Evolutionary conservation across 2,888 invertebrate species (phyloP).

Genomic region (Doris montereyensis): DNA sequence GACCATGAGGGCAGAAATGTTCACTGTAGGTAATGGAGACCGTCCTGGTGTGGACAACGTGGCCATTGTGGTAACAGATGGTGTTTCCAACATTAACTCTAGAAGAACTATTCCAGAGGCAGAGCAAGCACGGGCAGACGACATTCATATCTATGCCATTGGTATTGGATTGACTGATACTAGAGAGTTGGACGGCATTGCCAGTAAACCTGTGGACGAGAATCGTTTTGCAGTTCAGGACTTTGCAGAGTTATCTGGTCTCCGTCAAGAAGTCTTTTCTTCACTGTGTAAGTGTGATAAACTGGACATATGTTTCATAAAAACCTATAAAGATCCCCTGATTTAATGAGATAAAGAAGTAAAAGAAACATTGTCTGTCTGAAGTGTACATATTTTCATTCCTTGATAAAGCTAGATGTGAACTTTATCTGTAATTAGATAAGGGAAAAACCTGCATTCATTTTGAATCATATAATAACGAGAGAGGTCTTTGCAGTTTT

Average conservation of each 20-base stretch:
- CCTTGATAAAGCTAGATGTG: no score
- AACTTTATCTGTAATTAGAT: no score
- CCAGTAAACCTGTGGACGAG: conserved; percentile 49
- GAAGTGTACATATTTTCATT: no score
- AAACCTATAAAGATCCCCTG: no score
- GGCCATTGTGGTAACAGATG: conserved; percentile 67
- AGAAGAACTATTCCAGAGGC: conserved; percentile 62
- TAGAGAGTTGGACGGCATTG: conserved; percentile 53
- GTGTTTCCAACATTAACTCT: conserved; percentile 66
- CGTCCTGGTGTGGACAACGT: conserved; percentile 58
- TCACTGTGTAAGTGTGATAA: conserved; percentile 37
- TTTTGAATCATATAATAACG: no score
- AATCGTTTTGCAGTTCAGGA: conserved; percentile 50
- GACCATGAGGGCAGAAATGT: conserved; percentile 58
- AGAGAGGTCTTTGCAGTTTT: no score
- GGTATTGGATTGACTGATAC: conserved; percentile 56
- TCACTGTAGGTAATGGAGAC: conserved; percentile 60
- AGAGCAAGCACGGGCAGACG: conserved; percentile 47
- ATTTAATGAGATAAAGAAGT: no score
- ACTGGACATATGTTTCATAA: conserved; percentile 2
- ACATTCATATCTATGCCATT: conserved; percentile 58
- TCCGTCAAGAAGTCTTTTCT: conserved; percentile 55
- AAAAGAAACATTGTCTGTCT: no score
- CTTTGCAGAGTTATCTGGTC: conserved; percentile 47
- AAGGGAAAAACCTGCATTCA: no score